Conservation (phyloP, 2,113 vertebrate genomes). For the Actenoides lindsayi region DNA sequence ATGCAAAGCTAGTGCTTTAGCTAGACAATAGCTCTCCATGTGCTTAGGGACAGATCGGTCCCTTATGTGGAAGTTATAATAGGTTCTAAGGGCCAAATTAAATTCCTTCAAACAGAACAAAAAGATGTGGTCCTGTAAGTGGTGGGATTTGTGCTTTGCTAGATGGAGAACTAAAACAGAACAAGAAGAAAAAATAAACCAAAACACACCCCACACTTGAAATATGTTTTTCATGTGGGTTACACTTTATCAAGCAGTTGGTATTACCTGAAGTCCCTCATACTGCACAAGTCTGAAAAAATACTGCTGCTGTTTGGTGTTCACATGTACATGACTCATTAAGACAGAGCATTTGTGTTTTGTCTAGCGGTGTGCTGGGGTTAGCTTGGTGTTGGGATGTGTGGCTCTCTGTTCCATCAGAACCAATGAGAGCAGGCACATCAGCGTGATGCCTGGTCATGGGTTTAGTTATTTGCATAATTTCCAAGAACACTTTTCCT, state of each 20-base stretch:
- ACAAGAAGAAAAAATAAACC: neutral
- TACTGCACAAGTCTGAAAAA: neutral
- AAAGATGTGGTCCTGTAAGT: neutral
- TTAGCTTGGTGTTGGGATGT: neutral
- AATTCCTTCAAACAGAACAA: neutral
- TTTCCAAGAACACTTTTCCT: neutral
- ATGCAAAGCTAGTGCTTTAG: neutral
- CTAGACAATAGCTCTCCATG: neutral
- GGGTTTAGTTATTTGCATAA: too few species aligned
- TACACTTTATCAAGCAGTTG: neutral
- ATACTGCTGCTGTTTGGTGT: rapidly evolving
- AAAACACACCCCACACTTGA: too few species aligned
- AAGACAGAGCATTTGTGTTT: neutral
- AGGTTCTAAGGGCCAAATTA: neutral
- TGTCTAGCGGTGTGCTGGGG: neutral
- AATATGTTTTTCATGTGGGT: neutral
- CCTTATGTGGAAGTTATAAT: neutral
- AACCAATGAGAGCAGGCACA: neutral
- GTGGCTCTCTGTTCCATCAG: neutral
- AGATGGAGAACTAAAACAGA: neutral
- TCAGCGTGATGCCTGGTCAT: neutral
- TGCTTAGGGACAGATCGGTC: neutral
- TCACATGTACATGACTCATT: neutral
- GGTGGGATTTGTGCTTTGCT: neutral
- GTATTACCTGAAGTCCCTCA: neutral